Evolutionary conservation across 2,797 vertebrate species (phyloP).

Genomic region (Sus cebifrons): DNA sequence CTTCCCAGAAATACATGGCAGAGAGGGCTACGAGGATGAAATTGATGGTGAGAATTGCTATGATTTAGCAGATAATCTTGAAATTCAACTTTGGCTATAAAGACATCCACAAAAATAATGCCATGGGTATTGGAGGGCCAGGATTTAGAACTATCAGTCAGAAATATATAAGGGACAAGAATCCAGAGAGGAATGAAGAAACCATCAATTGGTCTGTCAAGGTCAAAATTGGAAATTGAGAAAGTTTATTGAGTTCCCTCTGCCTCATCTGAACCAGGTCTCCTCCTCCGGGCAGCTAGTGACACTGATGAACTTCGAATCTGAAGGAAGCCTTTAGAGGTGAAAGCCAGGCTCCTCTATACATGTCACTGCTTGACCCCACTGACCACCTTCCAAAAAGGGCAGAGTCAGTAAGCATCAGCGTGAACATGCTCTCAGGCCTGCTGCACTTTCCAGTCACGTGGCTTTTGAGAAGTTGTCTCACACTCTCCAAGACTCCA

Average conservation of each 20-base stretch:
- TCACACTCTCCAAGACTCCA: background rate
- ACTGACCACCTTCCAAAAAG: background rate
- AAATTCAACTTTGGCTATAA: constrained; percentile 68
- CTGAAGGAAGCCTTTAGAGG: constrained; percentile 41
- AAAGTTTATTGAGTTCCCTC: constrained; percentile 49
- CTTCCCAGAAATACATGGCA: constrained; percentile 86
- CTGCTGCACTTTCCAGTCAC: background rate
- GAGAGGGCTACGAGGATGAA: constrained; percentile 82
- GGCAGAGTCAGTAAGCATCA: background rate
- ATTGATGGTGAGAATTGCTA: constrained; percentile 87
- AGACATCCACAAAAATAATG: constrained; percentile 59
- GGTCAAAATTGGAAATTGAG: constrained; percentile 61
- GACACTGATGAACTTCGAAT: constrained; percentile 21
- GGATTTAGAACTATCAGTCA: constrained; percentile 41
- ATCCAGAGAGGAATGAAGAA: constrained; percentile 47
- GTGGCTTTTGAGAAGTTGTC: background rate
- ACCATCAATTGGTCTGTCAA: constrained; percentile 45
- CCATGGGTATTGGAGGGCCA: background rate
- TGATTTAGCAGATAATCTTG: constrained; percentile 70
- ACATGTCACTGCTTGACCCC: background rate
- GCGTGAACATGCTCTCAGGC: background rate
- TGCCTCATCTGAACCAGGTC: constrained; percentile 71
- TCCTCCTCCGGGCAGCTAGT: background rate
- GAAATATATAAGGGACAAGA: constrained; percentile 34
- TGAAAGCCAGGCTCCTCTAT: constrained; percentile 11